phyloP scores from a whole-genome alignment of 1,140 invertebrate species.

The Cephus cinctus region DNA sequence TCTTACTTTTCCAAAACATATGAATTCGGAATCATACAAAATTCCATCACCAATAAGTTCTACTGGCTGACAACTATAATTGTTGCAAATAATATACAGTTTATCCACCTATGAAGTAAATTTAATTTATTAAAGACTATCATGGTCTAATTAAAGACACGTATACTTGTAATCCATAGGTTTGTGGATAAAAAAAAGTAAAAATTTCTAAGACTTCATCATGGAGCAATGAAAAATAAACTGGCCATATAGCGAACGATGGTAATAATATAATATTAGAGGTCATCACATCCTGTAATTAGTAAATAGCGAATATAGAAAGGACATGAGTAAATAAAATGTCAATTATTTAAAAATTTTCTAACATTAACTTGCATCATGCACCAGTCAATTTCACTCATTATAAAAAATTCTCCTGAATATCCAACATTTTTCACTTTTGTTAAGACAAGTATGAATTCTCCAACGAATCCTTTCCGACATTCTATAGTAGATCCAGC shows the following conservation, averaged over 20 bases:
- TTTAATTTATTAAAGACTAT: conserved; percentile 3
- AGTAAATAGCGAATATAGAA: conserved; percentile 8
- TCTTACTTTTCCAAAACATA: conserved; percentile 21
- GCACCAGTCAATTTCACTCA: conserved; percentile 44
- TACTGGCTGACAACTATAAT: conserved; percentile 26
- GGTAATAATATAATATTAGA: conserved; percentile 25
- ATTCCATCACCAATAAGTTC: conserved; percentile 43
- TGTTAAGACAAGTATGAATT: conserved; percentile 19
- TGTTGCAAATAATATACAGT: conserved; percentile 36
- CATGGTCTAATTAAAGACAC: background rate
- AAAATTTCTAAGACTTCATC: conserved; percentile 28
- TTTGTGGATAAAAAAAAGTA: conserved; percentile 30
- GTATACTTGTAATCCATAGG: conserved; percentile 33
- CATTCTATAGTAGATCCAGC: conserved; percentile 38
- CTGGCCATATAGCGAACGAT: conserved; percentile 33
- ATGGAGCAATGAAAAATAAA: conserved; percentile 31
- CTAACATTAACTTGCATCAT: conserved; percentile 33
- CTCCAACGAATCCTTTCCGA: conserved; percentile 37
- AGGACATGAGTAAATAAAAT: background rate
- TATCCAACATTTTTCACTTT: conserved; percentile 36
- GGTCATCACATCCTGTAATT: conserved; percentile 26
- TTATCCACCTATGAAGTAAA: conserved; percentile 30
- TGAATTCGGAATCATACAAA: conserved; percentile 20
- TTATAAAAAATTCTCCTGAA: conserved; percentile 39
- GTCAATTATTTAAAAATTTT: background rate